These are phyloP conservation scores for Argya squamiceps DNA, from an alignment of 2,797 vertebrate genomes.

Conservation along the genomic window DNA sequence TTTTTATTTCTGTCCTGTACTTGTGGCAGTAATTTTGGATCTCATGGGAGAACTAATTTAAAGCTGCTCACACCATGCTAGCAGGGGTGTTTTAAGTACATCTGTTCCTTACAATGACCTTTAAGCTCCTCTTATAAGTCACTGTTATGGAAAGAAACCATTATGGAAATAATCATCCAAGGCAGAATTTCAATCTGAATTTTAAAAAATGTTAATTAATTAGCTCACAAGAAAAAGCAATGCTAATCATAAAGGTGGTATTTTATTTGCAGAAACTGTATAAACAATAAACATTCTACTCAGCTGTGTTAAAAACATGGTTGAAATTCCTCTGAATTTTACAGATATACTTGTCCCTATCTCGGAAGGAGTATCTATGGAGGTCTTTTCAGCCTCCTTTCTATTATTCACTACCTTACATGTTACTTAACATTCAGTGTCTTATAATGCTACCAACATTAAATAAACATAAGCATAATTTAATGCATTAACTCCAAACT, in stretches of 20 bases:
- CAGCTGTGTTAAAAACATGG: not conserved
- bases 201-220: slow-evolving; percentile 47
- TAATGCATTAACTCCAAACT: not conserved
- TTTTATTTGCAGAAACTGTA: not conserved
- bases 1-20: not conserved
- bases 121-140: not conserved
- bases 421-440: not conserved
- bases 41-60: not conserved
- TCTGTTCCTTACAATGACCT: not conserved
- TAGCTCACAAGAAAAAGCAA: not conserved
- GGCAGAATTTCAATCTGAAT: slow-evolving; percentile 31
- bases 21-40: not conserved
- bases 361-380: not conserved
- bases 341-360: not conserved
- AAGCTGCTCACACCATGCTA: not conserved
- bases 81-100: not conserved
- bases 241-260: not conserved
- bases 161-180: not conserved
- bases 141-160: not conserved
- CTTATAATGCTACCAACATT: not conserved
- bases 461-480: not conserved
- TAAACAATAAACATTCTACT: not conserved
- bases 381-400: not conserved
- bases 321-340: not conserved
- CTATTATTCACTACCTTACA: not conserved